These are phyloP conservation scores for Pollicipes pollicipes DNA, from an alignment of 1,140 invertebrate genomes.

Conservation along the genomic window DNA sequence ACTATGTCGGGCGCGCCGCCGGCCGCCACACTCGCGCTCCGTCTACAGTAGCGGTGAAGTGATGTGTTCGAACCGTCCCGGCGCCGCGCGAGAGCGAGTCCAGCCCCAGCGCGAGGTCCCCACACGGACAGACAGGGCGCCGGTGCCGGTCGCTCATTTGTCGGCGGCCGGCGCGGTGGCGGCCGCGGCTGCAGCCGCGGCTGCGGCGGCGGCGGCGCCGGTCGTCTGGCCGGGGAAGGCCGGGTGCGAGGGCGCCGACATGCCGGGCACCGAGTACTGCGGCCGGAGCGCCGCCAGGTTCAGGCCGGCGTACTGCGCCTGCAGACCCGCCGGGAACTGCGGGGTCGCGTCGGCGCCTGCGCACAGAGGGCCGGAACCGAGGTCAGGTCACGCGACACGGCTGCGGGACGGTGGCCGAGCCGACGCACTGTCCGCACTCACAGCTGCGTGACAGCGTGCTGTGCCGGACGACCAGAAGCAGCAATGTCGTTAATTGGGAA, in stretches of 20 bases:
- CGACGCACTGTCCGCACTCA: not conserved
- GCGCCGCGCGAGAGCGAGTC: too few species aligned
- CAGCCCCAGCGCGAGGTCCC: too few species aligned
- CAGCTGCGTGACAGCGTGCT: not conserved
- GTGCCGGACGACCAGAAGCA: not conserved
- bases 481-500: too few species aligned
- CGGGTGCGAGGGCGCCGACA: constrained; percentile 5
- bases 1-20: too few species aligned
- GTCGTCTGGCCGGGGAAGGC: constrained; percentile 9
- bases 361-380: constrained; percentile 19
- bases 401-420: not conserved
- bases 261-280: constrained; percentile 62
- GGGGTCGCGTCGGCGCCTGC: constrained; percentile 40
- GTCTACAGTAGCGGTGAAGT: too few species aligned
- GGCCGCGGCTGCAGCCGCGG: constrained; percentile 12
- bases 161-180: constrained; percentile 16
- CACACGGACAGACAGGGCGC: too few species aligned
- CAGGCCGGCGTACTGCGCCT: constrained; percentile 44
- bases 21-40: too few species aligned
- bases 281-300: constrained; percentile 75
- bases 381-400: constrained; percentile 5
- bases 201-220: constrained; percentile 13
- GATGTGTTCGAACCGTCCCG: too few species aligned
- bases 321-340: constrained; percentile 49
- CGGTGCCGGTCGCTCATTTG: constrained; percentile 5